Evolutionary conservation across 2,113 vertebrate genomes (phyloP).

Genomic region (Clarias gariepinus): DNA sequence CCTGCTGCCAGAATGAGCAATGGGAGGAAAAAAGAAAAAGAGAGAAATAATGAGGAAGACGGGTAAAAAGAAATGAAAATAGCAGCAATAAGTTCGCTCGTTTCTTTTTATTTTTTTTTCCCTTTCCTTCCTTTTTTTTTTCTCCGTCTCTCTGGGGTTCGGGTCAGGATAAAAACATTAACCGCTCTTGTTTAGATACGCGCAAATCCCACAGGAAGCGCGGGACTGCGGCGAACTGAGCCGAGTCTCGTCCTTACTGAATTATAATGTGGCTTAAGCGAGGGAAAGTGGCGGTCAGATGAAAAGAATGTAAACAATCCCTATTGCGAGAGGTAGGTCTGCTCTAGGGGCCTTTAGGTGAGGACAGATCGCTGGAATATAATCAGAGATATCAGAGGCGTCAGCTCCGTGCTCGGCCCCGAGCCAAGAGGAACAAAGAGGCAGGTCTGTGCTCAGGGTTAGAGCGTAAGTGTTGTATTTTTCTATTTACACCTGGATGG

Average conservation of each 20-base stretch:
- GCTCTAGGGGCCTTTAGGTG: background rate
- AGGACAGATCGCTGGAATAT: constrained; percentile 3
- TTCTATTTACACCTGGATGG: background rate
- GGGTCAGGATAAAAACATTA: constrained; percentile 32
- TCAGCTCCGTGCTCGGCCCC: background rate
- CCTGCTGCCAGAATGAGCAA: constrained; percentile 39
- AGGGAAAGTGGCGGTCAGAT: background rate
- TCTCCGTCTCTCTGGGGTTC: background rate
- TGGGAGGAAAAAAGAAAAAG: background rate
- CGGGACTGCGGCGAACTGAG: background rate
- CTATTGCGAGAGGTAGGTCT: background rate
- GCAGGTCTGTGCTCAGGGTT: background rate
- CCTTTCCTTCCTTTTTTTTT: background rate
- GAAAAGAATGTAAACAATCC: constrained; percentile 10
- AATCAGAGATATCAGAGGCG: background rate
- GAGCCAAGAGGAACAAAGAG: background rate
- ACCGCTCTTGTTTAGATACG: constrained; percentile 2
- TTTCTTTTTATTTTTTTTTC: background rate
- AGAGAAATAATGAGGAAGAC: constrained; percentile 27
- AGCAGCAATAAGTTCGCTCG: constrained; percentile 56
- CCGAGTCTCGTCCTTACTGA: constrained; percentile 10
- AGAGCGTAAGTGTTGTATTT: background rate
- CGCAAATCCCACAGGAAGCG: constrained; percentile 8
- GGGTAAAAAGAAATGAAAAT: constrained; percentile 58
- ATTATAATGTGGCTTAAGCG: constrained; percentile 33